A percentile compares a stretch with the other conserved stretches of the same genome.
Evolutionary conservation across 2,113 vertebrate species (phyloP).

Genomic region (Piaya cayana): DNA sequence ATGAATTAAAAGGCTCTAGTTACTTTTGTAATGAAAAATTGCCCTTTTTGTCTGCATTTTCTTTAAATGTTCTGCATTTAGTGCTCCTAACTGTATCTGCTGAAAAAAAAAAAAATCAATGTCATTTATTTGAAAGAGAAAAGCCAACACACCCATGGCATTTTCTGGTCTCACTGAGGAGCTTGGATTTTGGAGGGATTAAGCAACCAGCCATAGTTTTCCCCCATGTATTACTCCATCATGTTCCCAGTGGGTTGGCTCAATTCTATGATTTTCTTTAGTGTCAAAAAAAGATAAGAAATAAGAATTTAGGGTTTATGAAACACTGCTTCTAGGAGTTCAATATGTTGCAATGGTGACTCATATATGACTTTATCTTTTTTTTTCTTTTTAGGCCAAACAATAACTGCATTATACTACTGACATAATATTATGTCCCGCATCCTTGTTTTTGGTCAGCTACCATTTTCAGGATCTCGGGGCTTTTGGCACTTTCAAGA

Average conservation of each 20-base stretch:
- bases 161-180: neutral
- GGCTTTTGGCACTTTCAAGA: neutral
- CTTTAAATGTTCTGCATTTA: neutral
- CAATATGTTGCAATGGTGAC: neutral
- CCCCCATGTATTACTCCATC: neutral
- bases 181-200: neutral
- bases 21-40: neutral
- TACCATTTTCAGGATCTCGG: neutral
- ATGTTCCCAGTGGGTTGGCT: neutral
- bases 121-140: neutral
- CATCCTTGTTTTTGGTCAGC: neutral
- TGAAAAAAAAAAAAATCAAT: neutral
- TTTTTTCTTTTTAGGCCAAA: neutral
- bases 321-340: neutral
- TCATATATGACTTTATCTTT: neutral
- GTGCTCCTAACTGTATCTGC: neutral
- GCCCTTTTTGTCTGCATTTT: neutral
- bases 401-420: neutral
- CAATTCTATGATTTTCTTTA: neutral
- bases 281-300: neutral
- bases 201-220: neutral
- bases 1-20: neutral
- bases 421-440: neutral
- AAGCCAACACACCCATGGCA: rapidly evolving
- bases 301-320: neutral